These are phyloP conservation scores for Periophthalmodon schlosseri DNA, from an alignment of 2,113 vertebrate genomes.

Conservation along the genomic window DNA sequence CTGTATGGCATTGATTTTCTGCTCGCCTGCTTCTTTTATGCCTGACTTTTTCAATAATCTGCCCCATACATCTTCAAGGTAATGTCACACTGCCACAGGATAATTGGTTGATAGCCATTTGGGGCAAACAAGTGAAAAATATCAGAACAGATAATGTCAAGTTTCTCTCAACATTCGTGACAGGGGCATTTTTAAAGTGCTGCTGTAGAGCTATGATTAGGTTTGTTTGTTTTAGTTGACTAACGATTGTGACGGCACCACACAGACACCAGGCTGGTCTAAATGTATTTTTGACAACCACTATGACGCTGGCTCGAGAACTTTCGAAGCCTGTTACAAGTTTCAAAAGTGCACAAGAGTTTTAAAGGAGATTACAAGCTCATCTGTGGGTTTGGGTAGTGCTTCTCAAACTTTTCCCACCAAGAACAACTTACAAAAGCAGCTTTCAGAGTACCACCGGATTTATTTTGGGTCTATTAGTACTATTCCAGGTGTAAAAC, in stretches of 20 bases:
- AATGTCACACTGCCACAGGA: slow-evolving; percentile 40
- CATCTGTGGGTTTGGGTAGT: too few relatives aligned
- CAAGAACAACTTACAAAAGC: too few relatives aligned
- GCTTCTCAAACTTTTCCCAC: too few relatives aligned
- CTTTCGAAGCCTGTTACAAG: background rate
- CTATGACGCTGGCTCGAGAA: background rate
- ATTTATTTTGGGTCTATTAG: too few relatives aligned
- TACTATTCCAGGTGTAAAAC: too few relatives aligned
- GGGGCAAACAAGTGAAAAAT: slow-evolving; percentile 25
- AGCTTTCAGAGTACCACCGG: too few relatives aligned
- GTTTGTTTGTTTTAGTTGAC: background rate
- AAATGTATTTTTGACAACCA: background rate
- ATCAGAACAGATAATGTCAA: slow-evolving; percentile 26
- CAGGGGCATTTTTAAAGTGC: background rate
- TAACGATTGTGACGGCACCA: background rate
- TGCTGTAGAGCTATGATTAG: background rate
- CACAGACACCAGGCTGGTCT: background rate
- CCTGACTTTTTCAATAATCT: slow-evolving; percentile 35
- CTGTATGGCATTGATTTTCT: slow-evolving; percentile 43
- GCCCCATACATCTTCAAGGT: slow-evolving; percentile 44
- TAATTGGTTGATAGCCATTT: slow-evolving; percentile 31
- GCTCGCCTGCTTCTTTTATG: slow-evolving; percentile 25
- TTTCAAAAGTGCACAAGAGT: background rate
- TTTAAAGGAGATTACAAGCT: background rate
- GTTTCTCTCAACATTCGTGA: slow-evolving; percentile 11